Conservation (phyloP, 2,113 vertebrate genomes). For the Corydoras maculifer region DNA sequence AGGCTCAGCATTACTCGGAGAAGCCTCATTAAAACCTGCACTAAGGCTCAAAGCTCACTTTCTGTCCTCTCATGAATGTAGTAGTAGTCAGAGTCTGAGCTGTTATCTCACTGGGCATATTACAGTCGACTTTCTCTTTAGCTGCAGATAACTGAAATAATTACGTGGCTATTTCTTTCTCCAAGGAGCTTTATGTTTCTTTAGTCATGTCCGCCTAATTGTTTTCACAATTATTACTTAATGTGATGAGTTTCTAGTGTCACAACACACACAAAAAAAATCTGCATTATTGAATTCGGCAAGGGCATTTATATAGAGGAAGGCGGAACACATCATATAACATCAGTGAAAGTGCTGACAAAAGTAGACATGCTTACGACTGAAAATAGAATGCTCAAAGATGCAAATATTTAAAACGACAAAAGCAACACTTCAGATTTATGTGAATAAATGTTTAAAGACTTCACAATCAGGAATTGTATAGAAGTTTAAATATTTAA, state of each 20-base stretch:
- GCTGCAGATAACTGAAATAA: conserved; percentile 48
- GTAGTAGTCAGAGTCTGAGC: conserved; percentile 27
- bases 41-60: conserved; percentile 13
- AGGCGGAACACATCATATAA: conserved; percentile 52
- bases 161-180: conserved; percentile 35
- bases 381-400: too few relatives aligned
- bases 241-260: conserved; percentile 18
- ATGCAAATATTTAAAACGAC: conserved; percentile 24
- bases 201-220: conserved; percentile 24
- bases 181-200: conserved; percentile 35
- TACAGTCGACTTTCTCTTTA: conserved; percentile 35
- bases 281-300: conserved; percentile 47
- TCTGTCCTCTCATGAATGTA: conserved; percentile 38
- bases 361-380: conserved; percentile 42
- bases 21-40: conserved; percentile 42
- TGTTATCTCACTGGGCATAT: conserved; percentile 38
- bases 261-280: conserved; percentile 34
- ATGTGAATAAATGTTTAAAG: conserved; percentile 31
- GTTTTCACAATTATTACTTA: conserved; percentile 31
- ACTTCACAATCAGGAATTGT: conserved; percentile 17
- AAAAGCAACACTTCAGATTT: not conserved
- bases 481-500: conserved; percentile 25
- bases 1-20: conserved; percentile 24
- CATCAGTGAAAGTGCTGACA: conserved; percentile 58
- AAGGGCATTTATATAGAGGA: conserved; percentile 39